These are phyloP conservation scores for Amblyornis subalaris DNA, from an alignment of 2,113 vertebrate genomes.

Conservation along the genomic window DNA sequence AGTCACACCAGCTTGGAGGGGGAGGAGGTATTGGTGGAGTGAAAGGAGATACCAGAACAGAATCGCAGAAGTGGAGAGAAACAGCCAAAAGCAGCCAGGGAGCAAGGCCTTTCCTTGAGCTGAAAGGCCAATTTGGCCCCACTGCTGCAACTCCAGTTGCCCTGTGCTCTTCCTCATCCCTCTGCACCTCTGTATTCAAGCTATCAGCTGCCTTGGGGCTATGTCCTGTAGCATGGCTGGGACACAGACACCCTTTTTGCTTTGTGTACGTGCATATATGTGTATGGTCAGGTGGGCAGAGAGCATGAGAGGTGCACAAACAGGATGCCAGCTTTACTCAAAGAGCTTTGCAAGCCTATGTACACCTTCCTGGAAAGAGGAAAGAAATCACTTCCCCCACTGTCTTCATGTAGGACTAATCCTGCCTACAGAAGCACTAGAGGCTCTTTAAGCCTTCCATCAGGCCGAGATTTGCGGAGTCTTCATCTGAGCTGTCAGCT, in stretches of 20 bases:
- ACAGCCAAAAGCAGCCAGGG: not conserved
- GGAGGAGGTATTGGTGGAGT: not conserved
- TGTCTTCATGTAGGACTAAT: not conserved
- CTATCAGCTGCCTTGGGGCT: not conserved
- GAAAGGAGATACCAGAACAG: not conserved
- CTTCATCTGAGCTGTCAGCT: not conserved
- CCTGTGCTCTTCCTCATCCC: not conserved
- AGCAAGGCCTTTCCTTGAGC: not conserved
- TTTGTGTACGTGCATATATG: fast-evolving
- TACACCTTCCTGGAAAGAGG: not conserved
- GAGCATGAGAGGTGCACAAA: fast-evolving
- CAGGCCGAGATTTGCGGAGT: not conserved
- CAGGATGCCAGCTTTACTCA: not conserved
- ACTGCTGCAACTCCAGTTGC: not conserved
- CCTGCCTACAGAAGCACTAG: not conserved
- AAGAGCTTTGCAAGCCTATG: not conserved
- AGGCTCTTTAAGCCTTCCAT: not conserved
- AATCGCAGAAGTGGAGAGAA: not conserved
- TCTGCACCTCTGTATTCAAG: not conserved
- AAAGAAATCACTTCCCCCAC: not conserved
- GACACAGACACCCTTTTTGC: not conserved
- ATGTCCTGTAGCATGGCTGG: not conserved
- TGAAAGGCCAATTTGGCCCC: not conserved
- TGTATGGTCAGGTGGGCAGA: not conserved
- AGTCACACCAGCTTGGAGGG: not conserved